Conservation (phyloP, 2,797 vertebrate genomes). For the Natrix natrix region DNA sequence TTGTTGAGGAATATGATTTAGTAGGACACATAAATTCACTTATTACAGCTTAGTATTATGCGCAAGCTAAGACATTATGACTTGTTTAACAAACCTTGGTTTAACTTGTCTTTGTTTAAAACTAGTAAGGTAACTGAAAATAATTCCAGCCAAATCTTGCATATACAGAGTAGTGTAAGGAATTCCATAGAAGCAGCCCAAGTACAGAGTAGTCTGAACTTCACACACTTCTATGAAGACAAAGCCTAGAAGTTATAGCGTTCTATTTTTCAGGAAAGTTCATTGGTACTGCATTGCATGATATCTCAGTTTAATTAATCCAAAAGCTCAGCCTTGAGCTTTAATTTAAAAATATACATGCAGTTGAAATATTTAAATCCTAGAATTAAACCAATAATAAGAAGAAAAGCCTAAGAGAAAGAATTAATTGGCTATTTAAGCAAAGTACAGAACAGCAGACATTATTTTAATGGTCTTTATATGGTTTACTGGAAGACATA, state of each 20-base stretch:
- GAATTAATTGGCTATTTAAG: neutral
- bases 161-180: neutral
- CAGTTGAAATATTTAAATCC: neutral
- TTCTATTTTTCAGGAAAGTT: neutral
- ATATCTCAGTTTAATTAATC: neutral
- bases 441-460: neutral
- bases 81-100: neutral
- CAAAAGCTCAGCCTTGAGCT: neutral
- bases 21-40: neutral
- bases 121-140: neutral
- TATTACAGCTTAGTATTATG: neutral
- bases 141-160: neutral
- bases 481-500: neutral
- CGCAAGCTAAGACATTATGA: neutral
- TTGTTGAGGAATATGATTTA: neutral
- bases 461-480: neutral
- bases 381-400: neutral
- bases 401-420: neutral
- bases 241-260: neutral
- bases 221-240: neutral
- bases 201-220: neutral
- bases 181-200: neutral
- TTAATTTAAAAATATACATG: neutral
- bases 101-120: neutral
- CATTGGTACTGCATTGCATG: neutral